Evolutionary conservation across 2,888 invertebrate species (phyloP), one percentile per base, ranked within the genome.

Genomic region (Cephus spinipes): DNA sequence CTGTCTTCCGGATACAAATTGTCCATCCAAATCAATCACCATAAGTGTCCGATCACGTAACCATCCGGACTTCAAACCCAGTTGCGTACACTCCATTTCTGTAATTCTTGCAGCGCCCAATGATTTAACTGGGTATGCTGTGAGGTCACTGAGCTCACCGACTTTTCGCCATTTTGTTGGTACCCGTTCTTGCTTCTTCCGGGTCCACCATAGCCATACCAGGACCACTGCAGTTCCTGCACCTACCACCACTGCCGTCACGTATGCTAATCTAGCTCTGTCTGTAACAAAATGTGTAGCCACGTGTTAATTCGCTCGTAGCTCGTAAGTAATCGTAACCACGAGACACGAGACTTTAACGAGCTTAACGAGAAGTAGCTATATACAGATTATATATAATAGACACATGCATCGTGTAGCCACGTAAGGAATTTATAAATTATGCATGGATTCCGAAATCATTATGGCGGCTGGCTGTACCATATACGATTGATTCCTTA

Each of bases 81-180:
- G 84, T n/a, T 88, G 83, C 0, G 93, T 92, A 84, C 93, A 93
- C 83, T 94, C 93, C 80, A 93, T 93, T n/a, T 90, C 89, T 68
- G 91, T 92, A 79, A 93, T 80, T 3, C 92, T 86, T 34, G 94
- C 85, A 0, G 93, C 89, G 0, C 93, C 94, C 77, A 94, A 93
- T 0, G 95, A 94, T 88, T 95, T 95, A 23, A 95, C 92, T 0
- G 95, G 95, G 84, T 93, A 94, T 11, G 92, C 91, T 79, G 93
- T 91, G 6, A 94, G 86, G 73, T 93, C 92, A 82, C 92, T 93
- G 6, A 95, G 88, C 77, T 93, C 93, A 0, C 95, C 95, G 34
- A 94, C 93, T 86, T 92, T 92, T 69, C 92, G 92, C 95, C 94
- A 95, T 81, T 92, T 89, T 31, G 90, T 89, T 0, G 94, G 94